Conservation (phyloP, 2,888 invertebrate species). For the Labia minor region DNA sequence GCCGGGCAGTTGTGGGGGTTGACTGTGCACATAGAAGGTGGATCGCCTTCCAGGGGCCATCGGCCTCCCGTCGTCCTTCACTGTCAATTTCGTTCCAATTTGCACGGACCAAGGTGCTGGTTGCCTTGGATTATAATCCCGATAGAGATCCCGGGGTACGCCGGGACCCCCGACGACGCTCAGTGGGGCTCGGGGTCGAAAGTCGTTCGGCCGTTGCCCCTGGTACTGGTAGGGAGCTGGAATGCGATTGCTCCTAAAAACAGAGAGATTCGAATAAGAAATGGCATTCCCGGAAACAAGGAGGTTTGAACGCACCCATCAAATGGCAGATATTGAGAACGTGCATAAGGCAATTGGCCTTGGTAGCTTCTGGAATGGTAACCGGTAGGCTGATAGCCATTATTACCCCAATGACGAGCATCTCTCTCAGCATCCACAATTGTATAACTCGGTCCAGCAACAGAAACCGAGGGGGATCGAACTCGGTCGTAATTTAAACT, state of each 20-base stretch:
- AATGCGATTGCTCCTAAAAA: conserved; percentile 21
- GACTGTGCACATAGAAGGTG: conserved; percentile 19
- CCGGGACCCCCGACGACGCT: conserved; percentile 13
- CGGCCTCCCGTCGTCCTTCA: conserved; percentile 27
- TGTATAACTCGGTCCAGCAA: conserved; percentile 21
- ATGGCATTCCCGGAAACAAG: neutral
- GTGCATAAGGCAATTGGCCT: neutral
- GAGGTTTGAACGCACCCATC: neutral
- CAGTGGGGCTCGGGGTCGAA: neutral
- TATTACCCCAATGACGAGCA: neutral
- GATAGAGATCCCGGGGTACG: conserved; percentile 25
- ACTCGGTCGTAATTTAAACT: neutral
- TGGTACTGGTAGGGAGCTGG: conserved; percentile 24
- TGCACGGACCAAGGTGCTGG: conserved; percentile 27
- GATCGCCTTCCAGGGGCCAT: conserved; percentile 19
- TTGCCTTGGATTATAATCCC: conserved; percentile 26
- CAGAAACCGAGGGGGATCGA: neutral
- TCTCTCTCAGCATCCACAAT: conserved; percentile 24
- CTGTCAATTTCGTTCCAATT: conserved; percentile 26
- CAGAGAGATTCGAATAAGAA: conserved; percentile 17
- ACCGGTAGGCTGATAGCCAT: neutral
- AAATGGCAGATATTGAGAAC: neutral
- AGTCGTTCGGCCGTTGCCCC: neutral
- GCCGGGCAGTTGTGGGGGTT: too few relatives aligned
- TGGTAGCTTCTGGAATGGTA: neutral